Percentiles rank a stretch among this genome's conserved stretches.
phyloP scores from a whole-genome alignment of 1,140 invertebrate genomes.

The Lutraria rhynchaena region DNA sequence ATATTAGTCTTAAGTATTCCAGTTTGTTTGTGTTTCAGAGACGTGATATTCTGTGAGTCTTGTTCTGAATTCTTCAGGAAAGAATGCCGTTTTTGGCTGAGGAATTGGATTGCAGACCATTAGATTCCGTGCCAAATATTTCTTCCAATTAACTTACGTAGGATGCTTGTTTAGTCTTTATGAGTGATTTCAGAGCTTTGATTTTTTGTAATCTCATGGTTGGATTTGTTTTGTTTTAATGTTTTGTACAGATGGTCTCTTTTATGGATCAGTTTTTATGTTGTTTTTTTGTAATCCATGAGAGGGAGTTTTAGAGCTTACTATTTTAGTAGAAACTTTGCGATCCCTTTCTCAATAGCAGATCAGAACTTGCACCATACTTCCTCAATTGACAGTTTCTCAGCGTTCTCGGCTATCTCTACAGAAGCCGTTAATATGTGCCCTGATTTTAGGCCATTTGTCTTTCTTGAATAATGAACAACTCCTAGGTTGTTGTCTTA shows the following conservation, averaged over 20 bases:
- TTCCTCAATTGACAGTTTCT: conserved; percentile 1
- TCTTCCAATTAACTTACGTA: conserved; percentile 3
- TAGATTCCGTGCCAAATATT: conserved; percentile 1
- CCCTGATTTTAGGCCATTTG: background rate
- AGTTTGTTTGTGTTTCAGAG: conserved; percentile 3
- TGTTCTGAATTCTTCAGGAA: background rate
- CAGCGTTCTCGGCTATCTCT: background rate
- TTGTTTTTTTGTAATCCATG: conserved; percentile 23
- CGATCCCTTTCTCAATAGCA: conserved; percentile 2
- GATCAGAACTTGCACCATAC: background rate
- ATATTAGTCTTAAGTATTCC: background rate
- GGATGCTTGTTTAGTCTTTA: conserved; percentile 9
- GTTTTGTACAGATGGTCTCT: conserved; percentile 7
- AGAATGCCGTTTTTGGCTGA: conserved; percentile 15
- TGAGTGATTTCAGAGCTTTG: background rate
- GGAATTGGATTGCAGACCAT: too few species aligned
- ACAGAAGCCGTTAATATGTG: background rate
- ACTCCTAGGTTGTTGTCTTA: background rate
- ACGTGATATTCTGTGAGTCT: background rate
- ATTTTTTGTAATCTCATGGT: background rate
- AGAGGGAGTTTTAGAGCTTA: conserved; percentile 23
- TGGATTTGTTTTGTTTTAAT: background rate
- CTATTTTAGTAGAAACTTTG: conserved; percentile 30
- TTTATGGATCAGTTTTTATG: conserved; percentile 17
- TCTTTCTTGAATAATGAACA: background rate